Evolutionary conservation across 2,888 invertebrate genomes (phyloP), one percentile per base, ranked within the genome.

Genomic region (Mesorhabditis belari): DNA sequence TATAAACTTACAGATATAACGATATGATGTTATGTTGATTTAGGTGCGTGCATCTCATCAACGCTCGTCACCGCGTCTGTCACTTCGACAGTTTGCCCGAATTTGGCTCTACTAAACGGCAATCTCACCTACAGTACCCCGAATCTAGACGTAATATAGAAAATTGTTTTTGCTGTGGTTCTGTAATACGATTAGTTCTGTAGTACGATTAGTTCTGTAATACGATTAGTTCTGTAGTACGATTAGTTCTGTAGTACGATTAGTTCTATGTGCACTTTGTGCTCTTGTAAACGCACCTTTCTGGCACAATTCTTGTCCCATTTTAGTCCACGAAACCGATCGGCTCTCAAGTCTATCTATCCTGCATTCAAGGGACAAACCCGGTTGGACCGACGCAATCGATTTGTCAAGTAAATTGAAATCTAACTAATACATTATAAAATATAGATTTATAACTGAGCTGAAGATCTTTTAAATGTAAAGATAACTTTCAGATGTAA

Each of bases 51-150:
- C 44, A n/a, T 35, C 44, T 35, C 44, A 35, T 35, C 44, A 9
- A 17, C 44, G 66, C 70, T 21, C 5, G 23, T 28, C 3, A 29
- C 57, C 19, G 28, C 53, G 27, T n/a, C 52, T 21, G n/a, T n/a
- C n/a, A n/a, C n/a, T n/a, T 49, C 54, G 21, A 56, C 56, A 4
- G 4, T 60, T 3, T 65, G 65, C 56, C 56, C 28, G 4, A 62
- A 55, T 29, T 58, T 56, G 9, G 56, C 49, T 3, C 44, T 65
- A 6, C 27, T 62, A 3, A 60, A 65, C 44, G 65, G 65, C 29
- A 24, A 52, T 17, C 27, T 65, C 58, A 58, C 55, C 2, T 65
- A 62, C 21, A 65, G 56, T 50, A 35, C 44, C 44, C 44, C 44
- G 44, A 35, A 35, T 35, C n/a, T 35, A 35, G 44, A 35, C 44